Percentiles rank a stretch among this genome's conserved stretches.
phyloP scores from a whole-genome alignment of 2,797 vertebrate species.

The Enteromius argenteus region DNA sequence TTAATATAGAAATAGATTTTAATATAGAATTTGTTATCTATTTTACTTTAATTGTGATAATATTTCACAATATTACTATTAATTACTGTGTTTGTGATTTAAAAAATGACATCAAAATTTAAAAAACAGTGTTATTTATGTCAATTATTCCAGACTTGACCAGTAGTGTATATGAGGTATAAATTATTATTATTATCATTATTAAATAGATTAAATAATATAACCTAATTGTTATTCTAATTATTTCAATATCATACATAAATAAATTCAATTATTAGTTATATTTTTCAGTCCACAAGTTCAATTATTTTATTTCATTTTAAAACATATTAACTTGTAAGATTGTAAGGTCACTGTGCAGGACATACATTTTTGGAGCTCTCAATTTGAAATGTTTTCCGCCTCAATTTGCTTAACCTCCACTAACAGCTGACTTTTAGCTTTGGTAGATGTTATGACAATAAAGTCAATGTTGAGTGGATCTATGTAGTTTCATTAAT shows the following conservation, averaged over 20 bases:
- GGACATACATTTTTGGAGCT: slow-evolving; percentile 10
- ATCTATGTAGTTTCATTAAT: slow-evolving; percentile 26
- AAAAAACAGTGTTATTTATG: no score
- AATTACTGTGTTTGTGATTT: not conserved
- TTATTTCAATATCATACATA: no score
- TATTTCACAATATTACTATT: not conserved
- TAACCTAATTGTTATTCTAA: no score
- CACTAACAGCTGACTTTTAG: slow-evolving; percentile 35
- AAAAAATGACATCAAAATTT: no score
- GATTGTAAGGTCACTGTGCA: slow-evolving; percentile 24
- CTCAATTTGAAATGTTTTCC: slow-evolving; percentile 28
- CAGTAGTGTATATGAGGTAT: not conserved
- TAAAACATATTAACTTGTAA: not conserved
- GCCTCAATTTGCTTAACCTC: slow-evolving; percentile 40
- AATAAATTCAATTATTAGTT: no score
- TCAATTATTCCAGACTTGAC: not conserved
- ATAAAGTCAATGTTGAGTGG: not conserved
- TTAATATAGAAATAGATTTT: not conserved
- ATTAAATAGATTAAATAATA: no score
- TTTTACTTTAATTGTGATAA: not conserved
- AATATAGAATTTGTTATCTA: no score
- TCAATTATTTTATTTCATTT: no score
- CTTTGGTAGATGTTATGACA: slow-evolving; percentile 12
- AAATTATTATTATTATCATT: not conserved
- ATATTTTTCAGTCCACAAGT: no score